phyloP scores from a whole-genome alignment of 2,888 invertebrate genomes.

The Dendrolimus houi region DNA sequence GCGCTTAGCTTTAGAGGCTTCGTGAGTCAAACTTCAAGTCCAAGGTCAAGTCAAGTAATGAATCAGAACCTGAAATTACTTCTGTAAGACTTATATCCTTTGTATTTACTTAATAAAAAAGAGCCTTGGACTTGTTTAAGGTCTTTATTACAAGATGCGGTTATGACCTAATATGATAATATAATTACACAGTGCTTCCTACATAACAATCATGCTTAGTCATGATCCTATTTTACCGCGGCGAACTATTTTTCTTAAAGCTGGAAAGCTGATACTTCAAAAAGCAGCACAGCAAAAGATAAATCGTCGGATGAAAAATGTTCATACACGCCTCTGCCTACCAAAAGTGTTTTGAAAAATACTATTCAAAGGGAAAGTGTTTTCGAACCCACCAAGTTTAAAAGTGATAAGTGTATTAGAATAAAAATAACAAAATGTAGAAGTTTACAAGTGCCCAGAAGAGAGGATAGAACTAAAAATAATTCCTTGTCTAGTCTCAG shows the following conservation, averaged over 20 bases:
- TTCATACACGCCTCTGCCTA: constrained; percentile 31
- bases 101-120: background rate
- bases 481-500: constrained; percentile 6
- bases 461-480: constrained; percentile 16
- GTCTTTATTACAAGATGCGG: background rate
- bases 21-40: no score
- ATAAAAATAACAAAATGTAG: constrained; percentile 54
- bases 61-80: background rate
- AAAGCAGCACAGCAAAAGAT: constrained; percentile 23
- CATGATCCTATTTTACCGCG: no score
- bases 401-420: constrained; percentile 30
- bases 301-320: constrained; percentile 44
- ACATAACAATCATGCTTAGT: no score
- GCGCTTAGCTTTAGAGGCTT: no score
- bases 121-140: background rate
- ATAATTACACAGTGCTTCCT: background rate
- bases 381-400: constrained; percentile 48
- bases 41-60: no score
- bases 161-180: background rate
- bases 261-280: constrained; percentile 28
- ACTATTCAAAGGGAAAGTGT: constrained; percentile 35
- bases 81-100: background rate
- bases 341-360: constrained; percentile 16
- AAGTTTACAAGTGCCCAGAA: constrained; percentile 25
- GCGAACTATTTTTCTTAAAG: no score